These are phyloP conservation scores for Sweltsa coloradensis DNA, from an alignment of 1,140 invertebrate species.

Conservation along the genomic window DNA sequence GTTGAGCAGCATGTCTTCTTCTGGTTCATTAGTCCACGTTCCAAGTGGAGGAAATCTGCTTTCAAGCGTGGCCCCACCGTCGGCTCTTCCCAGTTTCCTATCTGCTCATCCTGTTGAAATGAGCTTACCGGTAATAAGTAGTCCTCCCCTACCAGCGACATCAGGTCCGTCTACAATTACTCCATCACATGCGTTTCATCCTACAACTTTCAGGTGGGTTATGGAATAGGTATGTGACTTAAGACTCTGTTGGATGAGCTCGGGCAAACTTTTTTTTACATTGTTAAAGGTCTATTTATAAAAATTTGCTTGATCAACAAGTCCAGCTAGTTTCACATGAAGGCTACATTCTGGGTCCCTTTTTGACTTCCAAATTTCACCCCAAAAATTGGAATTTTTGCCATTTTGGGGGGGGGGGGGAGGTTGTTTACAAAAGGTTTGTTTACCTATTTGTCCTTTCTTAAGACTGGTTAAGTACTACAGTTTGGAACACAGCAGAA, in stretches of 20 bases:
- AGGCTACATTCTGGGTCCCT: no score
- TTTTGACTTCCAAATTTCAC: no score
- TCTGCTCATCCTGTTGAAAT: constrained; percentile 18
- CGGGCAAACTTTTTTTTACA: background rate
- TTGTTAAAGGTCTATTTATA: no score
- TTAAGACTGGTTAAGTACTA: no score
- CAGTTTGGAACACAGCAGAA: no score
- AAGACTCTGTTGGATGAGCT: background rate
- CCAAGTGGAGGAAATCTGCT: constrained; percentile 32
- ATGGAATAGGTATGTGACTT: no score
- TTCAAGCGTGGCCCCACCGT: constrained; percentile 41
- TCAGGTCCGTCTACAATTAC: background rate
- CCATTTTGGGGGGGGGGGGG: no score
- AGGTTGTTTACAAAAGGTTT: no score
- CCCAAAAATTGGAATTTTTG: no score
- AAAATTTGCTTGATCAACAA: no score
- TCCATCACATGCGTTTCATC: background rate
- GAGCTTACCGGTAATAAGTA: constrained; percentile 7
- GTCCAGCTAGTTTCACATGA: no score
- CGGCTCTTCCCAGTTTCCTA: constrained; percentile 41
- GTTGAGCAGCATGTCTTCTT: constrained; percentile 25
- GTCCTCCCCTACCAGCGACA: constrained; percentile 6
- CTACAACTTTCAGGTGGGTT: constrained; percentile 11
- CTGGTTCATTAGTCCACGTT: constrained; percentile 20
- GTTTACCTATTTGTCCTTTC: no score